Base-by-base conservation (phyloP, 2,888 invertebrate species). In the Sclerodermus sp. region DNA sequence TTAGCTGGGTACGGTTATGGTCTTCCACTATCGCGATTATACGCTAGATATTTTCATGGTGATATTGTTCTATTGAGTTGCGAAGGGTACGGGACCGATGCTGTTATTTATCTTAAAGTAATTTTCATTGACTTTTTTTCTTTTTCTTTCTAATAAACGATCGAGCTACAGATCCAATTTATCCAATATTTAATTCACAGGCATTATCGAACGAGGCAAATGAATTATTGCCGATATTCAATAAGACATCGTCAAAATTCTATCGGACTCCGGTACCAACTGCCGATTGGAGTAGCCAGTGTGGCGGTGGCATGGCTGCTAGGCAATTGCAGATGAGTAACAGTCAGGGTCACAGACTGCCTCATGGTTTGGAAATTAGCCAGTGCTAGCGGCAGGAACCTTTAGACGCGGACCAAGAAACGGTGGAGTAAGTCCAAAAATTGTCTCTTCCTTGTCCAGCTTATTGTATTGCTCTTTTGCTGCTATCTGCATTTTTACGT, bases 31-130 rank as follows among this genome's bases (percentile, higher is more conserved):
- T 96, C 97, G 0, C 84, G 98, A 53, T 82, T 99, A 47, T 99
- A 99, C 80, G 99, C 99, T 10, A 84, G 97, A 47, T 99, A 99
- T 79, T 96, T 99, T 82, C 96, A 97, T 72, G 99, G 99, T 0
- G 98, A 99, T 79, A 83, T 99, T 54, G 87, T 91, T 48, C 82
- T 99, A 9, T 83, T 93, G 60, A 96, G 98, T 1, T 94, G 94
- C 75, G 98, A 99, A 76, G 99, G 99, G 0, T 89, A 89, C 74
- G 99, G 99, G 30, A 98, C 98, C 0, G 98, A 99, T 77, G 94
- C 99, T 8, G 87, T 94, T 47, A 89, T 99, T 57, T 98, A 96
- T 78, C 83, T 99, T 69, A 99, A 99, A 88, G 96, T 96, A 79
- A 70, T 14, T 14, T 14, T 17, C 18, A 16, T 38, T 16, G 10